Evolutionary conservation across 2,797 vertebrate genomes (phyloP).

Genomic region (Chaetodon trifasciatus): DNA sequence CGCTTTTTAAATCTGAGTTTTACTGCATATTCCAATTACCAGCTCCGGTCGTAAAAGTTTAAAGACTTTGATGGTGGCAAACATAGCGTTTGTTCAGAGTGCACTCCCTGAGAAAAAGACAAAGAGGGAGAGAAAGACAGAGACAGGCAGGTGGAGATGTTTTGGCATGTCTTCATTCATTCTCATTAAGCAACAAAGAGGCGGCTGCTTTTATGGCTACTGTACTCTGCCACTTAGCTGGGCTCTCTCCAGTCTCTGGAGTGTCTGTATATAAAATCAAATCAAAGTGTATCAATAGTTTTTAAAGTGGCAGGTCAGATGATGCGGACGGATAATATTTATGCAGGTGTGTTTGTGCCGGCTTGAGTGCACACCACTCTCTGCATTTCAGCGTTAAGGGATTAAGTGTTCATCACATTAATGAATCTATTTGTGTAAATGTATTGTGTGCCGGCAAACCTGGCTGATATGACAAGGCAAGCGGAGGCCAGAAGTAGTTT

Average conservation of each 20-base stretch:
- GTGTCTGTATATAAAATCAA: slow-evolving; percentile 10
- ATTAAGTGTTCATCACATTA: slow-evolving; percentile 11
- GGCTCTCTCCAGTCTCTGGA: slow-evolving; percentile 10
- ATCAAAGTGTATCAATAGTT: slow-evolving; percentile 31
- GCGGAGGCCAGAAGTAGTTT: background rate
- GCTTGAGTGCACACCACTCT: background rate
- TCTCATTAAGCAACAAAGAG: slow-evolving; percentile 67
- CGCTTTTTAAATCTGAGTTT: slow-evolving; percentile 68
- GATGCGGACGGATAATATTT: slow-evolving; percentile 16
- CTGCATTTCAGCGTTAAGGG: slow-evolving; percentile 7
- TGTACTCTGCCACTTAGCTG: slow-evolving; percentile 39
- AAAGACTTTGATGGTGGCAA: slow-evolving; percentile 33
- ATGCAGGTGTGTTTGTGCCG: background rate
- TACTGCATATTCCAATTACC: slow-evolving; percentile 72
- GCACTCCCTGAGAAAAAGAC: background rate
- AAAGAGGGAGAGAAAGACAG: background rate
- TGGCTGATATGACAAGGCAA: slow-evolving; percentile 16
- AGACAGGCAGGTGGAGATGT: slow-evolving; percentile 45
- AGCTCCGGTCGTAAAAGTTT: slow-evolving; percentile 60
- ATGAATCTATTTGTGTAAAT: background rate
- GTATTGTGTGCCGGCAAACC: background rate
- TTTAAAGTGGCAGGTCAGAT: slow-evolving; percentile 24
- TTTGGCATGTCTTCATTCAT: slow-evolving; percentile 64
- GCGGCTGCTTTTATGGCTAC: slow-evolving; percentile 49
- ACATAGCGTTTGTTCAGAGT: slow-evolving; percentile 24